Base-by-base conservation (phyloP, 2,888 invertebrate genomes). In the Polydrusus pterygomalis region DNA sequence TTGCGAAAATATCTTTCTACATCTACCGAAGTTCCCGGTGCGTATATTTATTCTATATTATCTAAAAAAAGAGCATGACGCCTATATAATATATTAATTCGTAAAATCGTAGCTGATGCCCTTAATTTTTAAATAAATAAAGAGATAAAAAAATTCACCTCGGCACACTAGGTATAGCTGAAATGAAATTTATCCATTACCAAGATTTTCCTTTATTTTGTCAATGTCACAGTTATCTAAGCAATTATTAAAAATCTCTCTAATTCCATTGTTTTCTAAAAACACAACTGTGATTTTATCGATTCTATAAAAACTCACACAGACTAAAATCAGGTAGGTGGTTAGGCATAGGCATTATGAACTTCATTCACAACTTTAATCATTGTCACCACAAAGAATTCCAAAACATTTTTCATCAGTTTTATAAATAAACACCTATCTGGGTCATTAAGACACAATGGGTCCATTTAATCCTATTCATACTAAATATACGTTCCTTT, bases 351-450 rank as follows among this genome's bases (percentile, higher is more conserved):
- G 56, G 34, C 54, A 34, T 62, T 63, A 51, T 74, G 47, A 1
- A 56, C 30, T 68, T 68, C 73, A 74, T 60, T 68, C 68, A 70
- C 49, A 43, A 43, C 64, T 74, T 74, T 62, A 67, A 54, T 70
- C 70, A 75, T 51, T 75, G 75, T 75, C 75, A 71, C 71, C 68
- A 54, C 62, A 65, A 60, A 65, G 67, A 18, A 40, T 43, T 45
- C 45, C 25, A 25, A 47, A 63, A 63, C 38, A 25, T 63, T 45
- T 62, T 62, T 72, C 67, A 54, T 67, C 63, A 70, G 56, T 74
- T 70, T 70, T 67, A 70, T 70, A 77, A 73, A 77, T 77, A 77
- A 77, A 77, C 77, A 77, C 77, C 74, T 74, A 77, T 70, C 38
- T 47, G 64, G 70, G 38, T 62, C 77, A 77, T 77, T 74, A 77